Evolutionary conservation across 2,113 vertebrate species (phyloP), one percentile per base, ranked within the genome.

Genomic region (Mormyrus iriodes): DNA sequence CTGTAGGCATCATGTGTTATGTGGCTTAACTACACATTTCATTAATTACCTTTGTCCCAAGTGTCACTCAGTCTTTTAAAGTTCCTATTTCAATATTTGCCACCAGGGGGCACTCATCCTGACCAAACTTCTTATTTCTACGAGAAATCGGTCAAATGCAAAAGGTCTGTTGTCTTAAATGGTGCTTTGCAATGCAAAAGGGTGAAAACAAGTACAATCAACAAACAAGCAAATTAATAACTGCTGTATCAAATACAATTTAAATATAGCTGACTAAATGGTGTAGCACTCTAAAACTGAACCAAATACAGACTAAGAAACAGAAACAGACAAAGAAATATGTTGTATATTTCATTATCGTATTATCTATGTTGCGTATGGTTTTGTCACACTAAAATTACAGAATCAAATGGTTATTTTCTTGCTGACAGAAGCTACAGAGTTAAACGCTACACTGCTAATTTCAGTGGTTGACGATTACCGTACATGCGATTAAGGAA

Each of bases 401-500:
- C 73, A 79, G 73, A 42, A 76, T 76, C 13, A 76, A 76, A 76
- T 39, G 35, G 15, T 42, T 79, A 42, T 79, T 87, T 87, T 58
- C 86, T 58, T 42, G 10, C 15, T 79, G 39, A 79, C 35, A 79
- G 42, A 27, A n/a, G 27, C 51, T 85, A 42, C 87, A n/a, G 9
- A 46, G 35, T 55, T 82, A 13, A 42, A 42, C 55, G 19, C 24
- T 8, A 31, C 88, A 15, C 35, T 58, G 27, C 48, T 39, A 13
- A 55, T 90, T 69, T 84, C 6, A 89, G 89, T 82, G 83, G 39
- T 53, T 39, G 89, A 91, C 87, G 89, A 94, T 92, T 91, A 94
- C 94, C 92, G 19, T 93, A 79, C 87, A 52, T 91, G 92, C 92
- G 91, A 95, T 95, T 94, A 94, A 89, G 92, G 93, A 93, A 94